Base-by-base conservation (phyloP, 2,888 invertebrate genomes). In the Caenorhabditis sp. region DNA sequence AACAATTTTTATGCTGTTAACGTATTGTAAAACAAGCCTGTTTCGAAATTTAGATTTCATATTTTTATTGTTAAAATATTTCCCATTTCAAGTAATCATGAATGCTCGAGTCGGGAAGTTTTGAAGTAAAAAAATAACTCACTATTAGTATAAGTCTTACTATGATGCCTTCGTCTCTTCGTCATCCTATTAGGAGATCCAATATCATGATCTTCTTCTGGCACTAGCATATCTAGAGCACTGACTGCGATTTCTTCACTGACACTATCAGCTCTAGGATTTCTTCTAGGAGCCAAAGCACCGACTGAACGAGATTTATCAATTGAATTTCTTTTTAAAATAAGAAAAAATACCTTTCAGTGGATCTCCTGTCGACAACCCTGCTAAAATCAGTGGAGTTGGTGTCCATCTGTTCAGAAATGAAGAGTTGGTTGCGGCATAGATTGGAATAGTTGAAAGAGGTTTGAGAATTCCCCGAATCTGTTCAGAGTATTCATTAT, bases 391-490 rank as follows among this genome's bases (percentile, higher is more conserved):
- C 31, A 90, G 81, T 0, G 89, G 88, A 3, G 88, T 85, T 4
- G 88, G 88, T 8, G 89, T 88, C 90, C 90, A 90, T 25, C 83
- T 81, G 75, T 90, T 90, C 17, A 90, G 83, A 12, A 89, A 86
- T 67, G 88, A 88, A 4, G 89, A 88, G 82, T 90, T 90, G 76
- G 87, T 88, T 1, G 89, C 88, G 62, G 89, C 79, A 20, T 60
- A 66, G n/a, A 74, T 65, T 0, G 75, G 67, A 14, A 75, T 56
- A 7, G 63, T 59, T 0, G 63, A 26, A 4, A 75, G 62, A 0
- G 70, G 70, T 26, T 76, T 80, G 4, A 80, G 57, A 38, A 78
- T 77, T 62, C 67, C 80, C 54, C 59, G 66, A 66, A 90, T 79
- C 3, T 88, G 87, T 14, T 86, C 89, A 23, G 89, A 85, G 58